Conservation (phyloP, 2,113 vertebrate genomes). For the Lepidiolamprologus cunningtoni region DNA sequence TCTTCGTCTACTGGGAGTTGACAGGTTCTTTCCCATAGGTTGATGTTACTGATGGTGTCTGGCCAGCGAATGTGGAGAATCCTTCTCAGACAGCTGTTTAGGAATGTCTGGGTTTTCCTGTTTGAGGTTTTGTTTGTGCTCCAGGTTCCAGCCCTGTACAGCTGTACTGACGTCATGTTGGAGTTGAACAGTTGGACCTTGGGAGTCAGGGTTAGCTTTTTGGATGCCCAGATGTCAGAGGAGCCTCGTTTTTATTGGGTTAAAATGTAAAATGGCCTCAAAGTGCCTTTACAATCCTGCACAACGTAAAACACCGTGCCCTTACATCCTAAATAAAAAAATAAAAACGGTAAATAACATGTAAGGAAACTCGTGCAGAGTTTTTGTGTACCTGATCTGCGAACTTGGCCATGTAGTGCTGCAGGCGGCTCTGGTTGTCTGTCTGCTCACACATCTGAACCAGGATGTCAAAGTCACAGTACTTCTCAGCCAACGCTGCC, state of each 20-base stretch:
- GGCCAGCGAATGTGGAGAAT: not conserved
- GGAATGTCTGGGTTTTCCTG: not conserved
- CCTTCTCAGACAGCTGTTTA: not conserved
- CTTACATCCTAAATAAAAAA: not conserved
- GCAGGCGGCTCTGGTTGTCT: slow-evolving; percentile 87
- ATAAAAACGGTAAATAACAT: not conserved
- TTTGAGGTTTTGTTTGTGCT: not conserved
- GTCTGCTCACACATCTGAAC: slow-evolving; percentile 95
- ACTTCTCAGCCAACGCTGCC: slow-evolving; percentile 91
- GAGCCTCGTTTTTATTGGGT: not conserved
- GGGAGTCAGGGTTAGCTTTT: accelerated
- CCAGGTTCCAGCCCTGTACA: not conserved
- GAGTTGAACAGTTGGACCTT: accelerated
- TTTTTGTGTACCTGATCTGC: slow-evolving; percentile 80
- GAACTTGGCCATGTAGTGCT: slow-evolving; percentile 93
- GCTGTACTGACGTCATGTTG: not conserved
- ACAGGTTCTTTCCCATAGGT: not conserved
- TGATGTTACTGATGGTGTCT: not conserved
- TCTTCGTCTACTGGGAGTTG: not conserved
- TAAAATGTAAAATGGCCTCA: not conserved
- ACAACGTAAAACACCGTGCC: accelerated
- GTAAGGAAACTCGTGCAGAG: not conserved
- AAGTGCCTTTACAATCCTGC: not conserved
- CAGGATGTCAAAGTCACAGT: slow-evolving; percentile 95
- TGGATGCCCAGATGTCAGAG: not conserved